Evolutionary conservation across 35 echinoderm and acorn worm genomes (phyloP).

Genomic region (Apostichopus japonicus): DNA sequence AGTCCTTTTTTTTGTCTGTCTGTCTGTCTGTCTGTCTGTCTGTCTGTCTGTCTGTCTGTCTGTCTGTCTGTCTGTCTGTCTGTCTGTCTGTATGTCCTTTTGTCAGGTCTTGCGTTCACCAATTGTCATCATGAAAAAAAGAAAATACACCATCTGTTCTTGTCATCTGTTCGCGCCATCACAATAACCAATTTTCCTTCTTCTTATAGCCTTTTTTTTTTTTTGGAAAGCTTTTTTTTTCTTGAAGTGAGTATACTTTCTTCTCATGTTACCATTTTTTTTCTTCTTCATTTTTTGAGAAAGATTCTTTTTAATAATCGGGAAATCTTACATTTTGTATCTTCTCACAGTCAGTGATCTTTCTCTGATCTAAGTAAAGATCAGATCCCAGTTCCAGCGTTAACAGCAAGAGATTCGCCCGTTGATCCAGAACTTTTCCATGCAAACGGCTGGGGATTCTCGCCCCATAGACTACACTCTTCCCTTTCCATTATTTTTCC

Average conservation of each 20-base stretch:
- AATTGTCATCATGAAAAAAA: not conserved
- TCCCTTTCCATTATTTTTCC: not conserved
- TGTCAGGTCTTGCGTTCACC: not conserved
- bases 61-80: not conserved
- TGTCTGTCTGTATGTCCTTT: not conserved
- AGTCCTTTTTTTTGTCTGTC: not conserved
- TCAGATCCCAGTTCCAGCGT: slow-evolving; percentile 52
- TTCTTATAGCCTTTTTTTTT: too few species aligned
- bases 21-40: not conserved
- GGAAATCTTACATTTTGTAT: slow-evolving; percentile 52
- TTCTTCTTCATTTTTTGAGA: not conserved
- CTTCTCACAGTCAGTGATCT: slow-evolving; percentile 53
- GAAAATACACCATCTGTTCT: too few species aligned
- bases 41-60: not conserved
- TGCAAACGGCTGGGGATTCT: slow-evolving; percentile 49
- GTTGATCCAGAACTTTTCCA: slow-evolving; percentile 53
- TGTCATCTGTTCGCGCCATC: too few species aligned
- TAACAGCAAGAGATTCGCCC: slow-evolving; percentile 31
- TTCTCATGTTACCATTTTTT: not conserved
- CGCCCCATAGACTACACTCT: not conserved
- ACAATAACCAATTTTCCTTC: too few species aligned
- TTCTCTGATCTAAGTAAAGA: slow-evolving; percentile 49
- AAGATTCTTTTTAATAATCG: slow-evolving; percentile 42
- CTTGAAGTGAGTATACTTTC: not conserved
- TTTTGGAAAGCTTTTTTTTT: not conserved